Conservation (phyloP, 1,140 invertebrate genomes). For the Atta colombica region DNA sequence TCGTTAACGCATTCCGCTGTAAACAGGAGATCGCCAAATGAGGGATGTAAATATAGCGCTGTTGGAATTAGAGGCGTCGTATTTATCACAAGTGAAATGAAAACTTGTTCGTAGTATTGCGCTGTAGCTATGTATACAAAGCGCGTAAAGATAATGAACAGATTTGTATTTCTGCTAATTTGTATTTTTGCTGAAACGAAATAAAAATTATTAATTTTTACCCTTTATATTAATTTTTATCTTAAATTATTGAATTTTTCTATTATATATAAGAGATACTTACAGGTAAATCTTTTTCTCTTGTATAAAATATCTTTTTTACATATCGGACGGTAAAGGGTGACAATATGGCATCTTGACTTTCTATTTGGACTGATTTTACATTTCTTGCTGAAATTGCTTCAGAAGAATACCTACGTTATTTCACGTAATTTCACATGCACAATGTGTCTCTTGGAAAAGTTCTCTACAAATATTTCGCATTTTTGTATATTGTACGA, state of each 20-base stretch:
- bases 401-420: constrained; percentile 6
- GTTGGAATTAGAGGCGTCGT: neutral
- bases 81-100: constrained; percentile 10
- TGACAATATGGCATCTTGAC: neutral
- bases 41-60: constrained; percentile 2
- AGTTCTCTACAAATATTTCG: constrained; percentile 44
- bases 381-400: constrained; percentile 19
- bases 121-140: neutral
- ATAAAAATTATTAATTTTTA: neutral
- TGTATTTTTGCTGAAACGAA: neutral
- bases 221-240: neutral
- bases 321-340: no score
- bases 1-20: constrained; percentile 13
- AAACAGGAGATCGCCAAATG: constrained; percentile 2
- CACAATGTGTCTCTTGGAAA: neutral
- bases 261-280: neutral
- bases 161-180: neutral
- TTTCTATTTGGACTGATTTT: constrained; percentile 15
- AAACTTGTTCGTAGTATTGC: neutral
- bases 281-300: neutral
- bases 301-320: neutral
- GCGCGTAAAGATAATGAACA: neutral
- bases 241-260: neutral
- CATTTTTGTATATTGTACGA: constrained; percentile 45
- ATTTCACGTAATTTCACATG: constrained; percentile 31